Evolutionary conservation across 2,888 invertebrate genomes (phyloP).

Genomic region (Argynnis bischoffii): DNA sequence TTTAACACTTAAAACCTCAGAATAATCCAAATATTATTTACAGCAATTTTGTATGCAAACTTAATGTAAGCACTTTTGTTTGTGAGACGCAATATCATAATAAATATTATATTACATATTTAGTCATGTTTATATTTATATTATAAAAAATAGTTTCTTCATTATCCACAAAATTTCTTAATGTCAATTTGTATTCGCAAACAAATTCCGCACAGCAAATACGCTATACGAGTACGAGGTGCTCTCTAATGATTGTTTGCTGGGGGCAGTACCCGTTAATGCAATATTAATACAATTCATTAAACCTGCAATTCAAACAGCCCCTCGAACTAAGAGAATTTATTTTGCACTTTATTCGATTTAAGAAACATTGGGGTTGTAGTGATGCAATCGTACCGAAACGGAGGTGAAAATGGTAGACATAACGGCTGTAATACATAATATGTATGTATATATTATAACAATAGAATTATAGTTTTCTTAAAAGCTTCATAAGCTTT

Average conservation of each 20-base stretch:
- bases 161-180: slow-evolving; percentile 28
- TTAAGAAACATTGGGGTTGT: slow-evolving; percentile 37
- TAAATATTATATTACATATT: no score
- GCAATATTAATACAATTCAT: slow-evolving; percentile 83
- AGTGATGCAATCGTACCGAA: slow-evolving; percentile 10
- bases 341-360: slow-evolving; percentile 46
- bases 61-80: no score
- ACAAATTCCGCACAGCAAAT: slow-evolving; percentile 73
- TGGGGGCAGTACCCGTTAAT: slow-evolving; percentile 73
- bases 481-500: slow-evolving; percentile 1
- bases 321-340: slow-evolving; percentile 46
- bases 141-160: not conserved
- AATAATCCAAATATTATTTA: no score
- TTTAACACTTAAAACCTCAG: no score
- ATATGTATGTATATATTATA: not conserved
- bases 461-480: not conserved
- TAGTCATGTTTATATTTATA: not conserved
- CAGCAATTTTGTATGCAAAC: no score
- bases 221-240: slow-evolving; percentile 54
- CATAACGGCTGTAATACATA: not conserved
- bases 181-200: slow-evolving; percentile 77
- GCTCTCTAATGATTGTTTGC: slow-evolving; percentile 78
- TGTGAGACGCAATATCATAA: no score
- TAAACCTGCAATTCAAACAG: slow-evolving; percentile 75
- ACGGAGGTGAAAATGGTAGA: not conserved